Conservation (phyloP, 2,797 vertebrate genomes). For the Cirrhinus mrigala region DNA sequence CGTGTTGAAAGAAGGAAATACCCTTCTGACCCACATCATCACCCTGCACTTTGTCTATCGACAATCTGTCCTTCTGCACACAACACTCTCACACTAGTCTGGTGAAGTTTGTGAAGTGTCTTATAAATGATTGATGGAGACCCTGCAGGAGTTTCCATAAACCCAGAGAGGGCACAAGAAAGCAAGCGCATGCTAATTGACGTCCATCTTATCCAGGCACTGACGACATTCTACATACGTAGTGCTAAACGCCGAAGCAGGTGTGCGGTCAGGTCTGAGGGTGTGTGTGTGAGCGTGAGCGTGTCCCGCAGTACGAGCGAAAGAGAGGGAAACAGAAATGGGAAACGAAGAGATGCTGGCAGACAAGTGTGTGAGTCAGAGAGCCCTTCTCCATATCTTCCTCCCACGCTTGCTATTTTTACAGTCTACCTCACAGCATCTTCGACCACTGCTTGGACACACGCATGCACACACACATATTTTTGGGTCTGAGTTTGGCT, state of each 20-base stretch:
- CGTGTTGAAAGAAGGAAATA: not conserved
- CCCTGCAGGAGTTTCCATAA: slow-evolving; percentile 49
- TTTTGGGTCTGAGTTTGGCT: not conserved
- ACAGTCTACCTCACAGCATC: slow-evolving; percentile 55
- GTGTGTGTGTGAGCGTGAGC: not conserved
- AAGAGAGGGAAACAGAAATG: slow-evolving; percentile 23
- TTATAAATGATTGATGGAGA: slow-evolving; percentile 48
- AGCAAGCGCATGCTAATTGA: not conserved
- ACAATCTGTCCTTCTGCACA: slow-evolving; percentile 12
- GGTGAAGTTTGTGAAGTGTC: slow-evolving; percentile 10
- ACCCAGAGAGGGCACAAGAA: slow-evolving; percentile 1
- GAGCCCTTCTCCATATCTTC: slow-evolving; percentile 58
- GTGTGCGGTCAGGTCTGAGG: slow-evolving; percentile 20
- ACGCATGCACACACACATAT: slow-evolving; percentile 8
- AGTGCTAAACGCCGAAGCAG: slow-evolving; percentile 24
- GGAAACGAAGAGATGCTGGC: slow-evolving; percentile 40
- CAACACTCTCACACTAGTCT: slow-evolving; percentile 3
- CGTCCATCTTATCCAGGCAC: not conserved
- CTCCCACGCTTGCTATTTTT: slow-evolving; percentile 64
- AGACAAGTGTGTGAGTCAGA: slow-evolving; percentile 59
- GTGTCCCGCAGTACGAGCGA: slow-evolving; percentile 21
- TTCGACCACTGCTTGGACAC: slow-evolving; percentile 40
- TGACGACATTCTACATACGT: not conserved
- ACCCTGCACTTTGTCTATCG: slow-evolving; percentile 7
- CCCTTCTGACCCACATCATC: slow-evolving; percentile 4